Evolutionary conservation across 2,888 invertebrate species (phyloP).

Genomic region (Trichacis sp.): DNA sequence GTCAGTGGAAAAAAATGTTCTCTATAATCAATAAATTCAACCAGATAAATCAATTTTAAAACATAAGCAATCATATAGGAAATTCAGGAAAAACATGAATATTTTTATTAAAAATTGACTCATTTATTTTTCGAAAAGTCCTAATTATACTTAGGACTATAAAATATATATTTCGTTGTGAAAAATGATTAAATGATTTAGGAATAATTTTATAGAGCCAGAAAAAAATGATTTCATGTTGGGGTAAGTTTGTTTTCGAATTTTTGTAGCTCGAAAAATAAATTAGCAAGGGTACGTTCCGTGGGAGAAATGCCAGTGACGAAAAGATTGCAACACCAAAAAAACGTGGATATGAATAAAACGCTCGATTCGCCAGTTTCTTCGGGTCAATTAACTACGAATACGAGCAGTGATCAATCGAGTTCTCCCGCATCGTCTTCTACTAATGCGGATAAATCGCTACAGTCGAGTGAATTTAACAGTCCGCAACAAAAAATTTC

Average conservation of each 20-base stretch:
- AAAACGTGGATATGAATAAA: conserved; percentile 55
- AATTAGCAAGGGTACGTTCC: conserved; percentile 24
- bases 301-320: conserved; percentile 48
- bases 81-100: too few species aligned
- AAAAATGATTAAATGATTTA: too few species aligned
- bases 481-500: conserved; percentile 48
- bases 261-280: conserved; percentile 17
- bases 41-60: too few species aligned
- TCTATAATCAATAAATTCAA: too few species aligned
- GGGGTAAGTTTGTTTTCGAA: too few species aligned
- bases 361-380: conserved; percentile 58
- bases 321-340: conserved; percentile 61
- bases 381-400: conserved; percentile 55
- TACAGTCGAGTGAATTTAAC: conserved; percentile 48
- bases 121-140: too few species aligned
- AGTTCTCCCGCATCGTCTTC: conserved; percentile 62
- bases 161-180: too few species aligned
- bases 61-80: too few species aligned
- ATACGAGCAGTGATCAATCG: conserved; percentile 60
- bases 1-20: not conserved
- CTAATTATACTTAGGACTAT: too few species aligned
- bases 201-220: too few species aligned
- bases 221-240: too few species aligned
- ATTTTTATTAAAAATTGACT: too few species aligned
- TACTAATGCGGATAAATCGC: conserved; percentile 59